A percentile compares a stretch with the other conserved stretches of the same genome.
phyloP scores from a whole-genome alignment of 2,113 vertebrate genomes.

The Elanoides forficatus region DNA sequence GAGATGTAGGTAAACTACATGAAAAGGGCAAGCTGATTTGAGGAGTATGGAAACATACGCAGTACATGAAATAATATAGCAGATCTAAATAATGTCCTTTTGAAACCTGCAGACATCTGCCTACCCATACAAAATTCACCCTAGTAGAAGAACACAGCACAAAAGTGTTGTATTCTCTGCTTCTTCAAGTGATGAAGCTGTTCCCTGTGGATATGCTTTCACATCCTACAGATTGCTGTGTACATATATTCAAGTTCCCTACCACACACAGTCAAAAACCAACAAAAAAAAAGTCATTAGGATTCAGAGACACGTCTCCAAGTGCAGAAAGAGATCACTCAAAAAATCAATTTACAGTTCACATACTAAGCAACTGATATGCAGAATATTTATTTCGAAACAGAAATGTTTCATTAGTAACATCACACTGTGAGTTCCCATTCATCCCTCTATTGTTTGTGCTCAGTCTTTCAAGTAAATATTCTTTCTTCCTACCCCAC shows the following conservation, averaged over 20 bases:
- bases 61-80: background rate
- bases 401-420: background rate
- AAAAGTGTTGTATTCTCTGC: background rate
- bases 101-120: background rate
- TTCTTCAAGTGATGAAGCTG: background rate
- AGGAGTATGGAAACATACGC: background rate
- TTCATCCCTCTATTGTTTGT: background rate
- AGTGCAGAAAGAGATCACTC: background rate
- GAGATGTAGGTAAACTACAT: background rate
- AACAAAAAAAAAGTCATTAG: background rate
- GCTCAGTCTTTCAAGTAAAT: background rate
- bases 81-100: background rate
- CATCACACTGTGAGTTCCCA: background rate
- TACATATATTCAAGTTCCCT: background rate
- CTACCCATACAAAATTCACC: background rate
- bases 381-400: background rate
- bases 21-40: background rate
- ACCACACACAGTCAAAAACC: background rate
- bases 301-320: background rate
- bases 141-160: background rate
- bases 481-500: background rate
- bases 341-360: background rate
- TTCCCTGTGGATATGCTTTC: background rate
- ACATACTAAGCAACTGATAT: background rate
- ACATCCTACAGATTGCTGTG: background rate